phyloP scores from a whole-genome alignment of 1,140 invertebrate species.

The Caenorhabditis remanei region DNA sequence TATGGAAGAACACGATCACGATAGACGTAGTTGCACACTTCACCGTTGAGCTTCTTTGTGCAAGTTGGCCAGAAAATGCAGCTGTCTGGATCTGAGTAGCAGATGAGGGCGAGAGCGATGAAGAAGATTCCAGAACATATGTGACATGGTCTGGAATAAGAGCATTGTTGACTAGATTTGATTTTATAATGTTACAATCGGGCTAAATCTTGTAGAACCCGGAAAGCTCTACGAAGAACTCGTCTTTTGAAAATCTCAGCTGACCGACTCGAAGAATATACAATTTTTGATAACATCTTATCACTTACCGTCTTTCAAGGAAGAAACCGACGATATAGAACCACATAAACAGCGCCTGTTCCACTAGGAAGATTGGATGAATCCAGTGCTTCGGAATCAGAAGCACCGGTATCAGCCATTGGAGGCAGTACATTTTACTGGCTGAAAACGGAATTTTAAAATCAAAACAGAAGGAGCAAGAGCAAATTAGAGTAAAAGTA shows the following conservation, averaged over 20 bases:
- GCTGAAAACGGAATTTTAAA: neutral
- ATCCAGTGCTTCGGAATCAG: constrained; percentile 64
- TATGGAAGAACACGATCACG: constrained; percentile 20
- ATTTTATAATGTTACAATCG: neutral
- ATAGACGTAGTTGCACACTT: constrained; percentile 62
- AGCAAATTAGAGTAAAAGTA: neutral
- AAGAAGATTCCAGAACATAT: constrained; percentile 64
- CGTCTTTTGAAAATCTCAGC: neutral
- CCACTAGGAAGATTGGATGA: constrained; percentile 59
- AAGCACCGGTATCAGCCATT: constrained; percentile 64
- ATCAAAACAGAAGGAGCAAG: neutral
- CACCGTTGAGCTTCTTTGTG: constrained; percentile 44
- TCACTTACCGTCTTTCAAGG: constrained; percentile 55
- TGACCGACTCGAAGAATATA: neutral
- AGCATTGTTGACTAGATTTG: neutral
- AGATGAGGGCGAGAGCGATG: constrained; percentile 57
- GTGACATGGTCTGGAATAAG: constrained; percentile 58
- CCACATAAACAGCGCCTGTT: constrained; percentile 65
- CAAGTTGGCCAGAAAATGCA: constrained; percentile 67
- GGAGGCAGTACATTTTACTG: constrained; percentile 62
- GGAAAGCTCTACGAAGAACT: neutral
- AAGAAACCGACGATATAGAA: constrained; percentile 65
- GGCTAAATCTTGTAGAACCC: neutral
- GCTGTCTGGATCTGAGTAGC: constrained; percentile 61
- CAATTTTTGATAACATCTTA: neutral